Evolutionary conservation across 2,888 invertebrate species (phyloP).

Genomic region (Xanthostigma xanthostigma): DNA sequence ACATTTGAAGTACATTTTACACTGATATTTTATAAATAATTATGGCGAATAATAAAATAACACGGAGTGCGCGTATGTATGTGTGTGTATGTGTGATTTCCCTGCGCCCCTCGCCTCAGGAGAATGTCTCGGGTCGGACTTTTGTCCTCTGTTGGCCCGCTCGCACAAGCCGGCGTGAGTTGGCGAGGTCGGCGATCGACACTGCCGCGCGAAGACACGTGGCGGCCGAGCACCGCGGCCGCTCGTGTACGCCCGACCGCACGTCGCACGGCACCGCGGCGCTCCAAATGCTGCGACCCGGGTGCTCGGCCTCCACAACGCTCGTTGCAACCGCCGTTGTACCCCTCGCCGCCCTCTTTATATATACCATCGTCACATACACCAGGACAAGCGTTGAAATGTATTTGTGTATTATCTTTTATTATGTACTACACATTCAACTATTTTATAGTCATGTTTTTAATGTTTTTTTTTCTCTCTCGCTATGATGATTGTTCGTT

Average conservation of each 20-base stretch:
- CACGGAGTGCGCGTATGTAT: too few species aligned
- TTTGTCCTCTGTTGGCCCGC: background rate
- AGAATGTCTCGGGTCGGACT: too few species aligned
- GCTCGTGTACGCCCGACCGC: background rate
- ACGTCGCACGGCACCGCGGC: background rate
- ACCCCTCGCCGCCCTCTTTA: too few species aligned
- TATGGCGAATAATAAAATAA: too few species aligned
- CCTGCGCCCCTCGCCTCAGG: too few species aligned
- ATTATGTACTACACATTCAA: background rate
- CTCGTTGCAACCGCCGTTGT: conserved; percentile 1
- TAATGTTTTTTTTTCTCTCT: background rate
- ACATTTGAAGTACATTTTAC: too few species aligned
- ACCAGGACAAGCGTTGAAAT: too few species aligned
- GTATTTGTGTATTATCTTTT: too few species aligned
- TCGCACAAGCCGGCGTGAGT: conserved; percentile 36
- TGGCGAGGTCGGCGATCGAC: conserved; percentile 47
- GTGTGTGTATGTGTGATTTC: too few species aligned
- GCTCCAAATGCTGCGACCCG: conserved; percentile 1
- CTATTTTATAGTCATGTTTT: background rate
- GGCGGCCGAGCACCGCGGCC: conserved; percentile 5
- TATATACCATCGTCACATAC: too few species aligned
- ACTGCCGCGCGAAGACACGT: background rate
- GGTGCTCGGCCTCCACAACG: conserved; percentile 3
- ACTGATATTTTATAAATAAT: too few species aligned
- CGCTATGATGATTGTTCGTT: too few species aligned